phyloP scores from a whole-genome alignment of 2,113 vertebrate genomes.

The Garra rufa region DNA sequence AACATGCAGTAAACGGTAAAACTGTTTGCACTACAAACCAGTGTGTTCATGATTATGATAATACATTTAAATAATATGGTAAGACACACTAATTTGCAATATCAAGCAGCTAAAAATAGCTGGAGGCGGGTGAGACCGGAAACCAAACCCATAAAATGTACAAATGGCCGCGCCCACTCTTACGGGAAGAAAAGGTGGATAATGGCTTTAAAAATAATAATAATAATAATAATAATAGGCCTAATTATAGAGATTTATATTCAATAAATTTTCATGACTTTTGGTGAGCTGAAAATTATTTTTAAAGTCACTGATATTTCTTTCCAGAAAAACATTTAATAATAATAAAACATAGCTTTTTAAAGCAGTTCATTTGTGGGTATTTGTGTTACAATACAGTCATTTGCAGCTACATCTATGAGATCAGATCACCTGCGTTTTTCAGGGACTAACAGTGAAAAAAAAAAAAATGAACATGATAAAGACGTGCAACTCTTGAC shows the following conservation, averaged over 20 bases:
- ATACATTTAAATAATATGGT: too few species aligned
- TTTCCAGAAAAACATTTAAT: not conserved
- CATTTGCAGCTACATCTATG: not conserved
- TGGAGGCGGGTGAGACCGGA: too few species aligned
- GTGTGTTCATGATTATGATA: too few species aligned
- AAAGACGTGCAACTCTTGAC: not conserved
- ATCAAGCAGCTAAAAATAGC: too few species aligned
- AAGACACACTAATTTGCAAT: too few species aligned
- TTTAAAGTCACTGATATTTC: too few species aligned
- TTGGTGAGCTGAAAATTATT: not conserved
- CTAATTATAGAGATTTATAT: not conserved
- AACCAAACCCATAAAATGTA: too few species aligned
- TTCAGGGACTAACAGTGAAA: not conserved
- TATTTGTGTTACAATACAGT: not conserved
- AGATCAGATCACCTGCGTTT: not conserved
- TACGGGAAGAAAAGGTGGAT: too few species aligned
- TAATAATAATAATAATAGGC: too few species aligned
- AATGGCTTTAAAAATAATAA: not conserved
- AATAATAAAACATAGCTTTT: not conserved
- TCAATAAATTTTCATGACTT: not conserved
- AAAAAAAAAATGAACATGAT: not conserved
- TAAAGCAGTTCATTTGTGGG: not conserved
- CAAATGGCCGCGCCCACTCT: too few species aligned
- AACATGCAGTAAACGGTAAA: too few species aligned
- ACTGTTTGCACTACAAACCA: too few species aligned